Percentiles rank a stretch among this genome's conserved stretches.
Conservation (phyloP, 2,113 vertebrate genomes). For the Ailurus styani region DNA sequence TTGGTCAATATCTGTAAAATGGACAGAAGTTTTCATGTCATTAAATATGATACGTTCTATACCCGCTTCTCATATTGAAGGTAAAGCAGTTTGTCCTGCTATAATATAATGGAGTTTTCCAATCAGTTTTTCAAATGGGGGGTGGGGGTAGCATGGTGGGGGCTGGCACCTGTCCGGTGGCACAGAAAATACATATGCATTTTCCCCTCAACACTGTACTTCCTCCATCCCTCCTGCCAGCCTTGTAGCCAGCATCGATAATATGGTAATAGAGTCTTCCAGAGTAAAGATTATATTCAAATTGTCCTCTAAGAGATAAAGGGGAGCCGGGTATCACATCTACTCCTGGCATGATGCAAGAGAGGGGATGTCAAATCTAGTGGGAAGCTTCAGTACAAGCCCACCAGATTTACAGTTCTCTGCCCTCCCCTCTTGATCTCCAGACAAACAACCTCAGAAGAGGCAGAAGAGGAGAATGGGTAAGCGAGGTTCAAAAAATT, state of each 20-base stretch:
- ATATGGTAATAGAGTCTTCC: not conserved
- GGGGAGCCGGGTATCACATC: not conserved
- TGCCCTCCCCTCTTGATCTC: not conserved
- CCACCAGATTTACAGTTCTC: not conserved
- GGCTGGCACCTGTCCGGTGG: not conserved
- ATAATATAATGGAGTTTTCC: not conserved
- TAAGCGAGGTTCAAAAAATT: not conserved
- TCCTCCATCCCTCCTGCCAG: not conserved
- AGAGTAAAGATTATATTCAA: not conserved
- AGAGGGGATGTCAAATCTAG: not conserved
- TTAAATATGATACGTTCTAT: not conserved
- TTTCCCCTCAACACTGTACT: not conserved
- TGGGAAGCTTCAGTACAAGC: not conserved
- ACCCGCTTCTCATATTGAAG: not conserved
- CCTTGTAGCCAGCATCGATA: not conserved
- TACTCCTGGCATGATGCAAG: not conserved
- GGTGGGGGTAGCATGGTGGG: accelerated
- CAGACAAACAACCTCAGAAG: not conserved
- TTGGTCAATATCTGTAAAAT: not conserved
- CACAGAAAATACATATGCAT: not conserved
- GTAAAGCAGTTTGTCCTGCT: not conserved
- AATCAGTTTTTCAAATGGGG: not conserved
- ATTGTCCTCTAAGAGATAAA: not conserved
- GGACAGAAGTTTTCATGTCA: not conserved
- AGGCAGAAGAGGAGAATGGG: not conserved